Conservation (phyloP, 2,797 vertebrate genomes). For the Eutrigla gurnardus region DNA sequence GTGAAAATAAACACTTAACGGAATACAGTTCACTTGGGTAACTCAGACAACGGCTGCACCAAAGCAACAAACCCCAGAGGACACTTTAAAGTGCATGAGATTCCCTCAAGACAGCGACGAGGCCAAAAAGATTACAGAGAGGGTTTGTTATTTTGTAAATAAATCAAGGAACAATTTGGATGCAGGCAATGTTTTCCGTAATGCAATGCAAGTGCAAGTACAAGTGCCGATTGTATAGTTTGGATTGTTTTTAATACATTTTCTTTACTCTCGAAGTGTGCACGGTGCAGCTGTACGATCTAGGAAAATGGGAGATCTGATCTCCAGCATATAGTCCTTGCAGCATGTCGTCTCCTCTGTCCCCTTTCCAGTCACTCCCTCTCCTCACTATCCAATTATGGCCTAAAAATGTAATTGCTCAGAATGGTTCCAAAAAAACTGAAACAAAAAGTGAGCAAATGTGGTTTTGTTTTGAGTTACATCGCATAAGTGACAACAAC, state of each 20-base stretch:
- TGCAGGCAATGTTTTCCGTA: no score
- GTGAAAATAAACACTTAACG: not conserved
- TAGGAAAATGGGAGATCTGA: not conserved
- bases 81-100: not conserved
- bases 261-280: not conserved
- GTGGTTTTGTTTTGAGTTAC: not conserved
- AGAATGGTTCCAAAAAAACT: no score
- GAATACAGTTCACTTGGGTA: not conserved
- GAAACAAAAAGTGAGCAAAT: not conserved
- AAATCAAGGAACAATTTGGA: no score
- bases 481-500: conserved; percentile 6
- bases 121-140: not conserved
- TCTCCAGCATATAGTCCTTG: no score
- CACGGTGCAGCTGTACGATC: not conserved
- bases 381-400: no score
- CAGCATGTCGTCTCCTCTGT: no score
- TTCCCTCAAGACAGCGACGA: not conserved
- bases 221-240: not conserved
- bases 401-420: no score
- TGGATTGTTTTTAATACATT: not conserved
- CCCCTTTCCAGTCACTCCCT: no score
- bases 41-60: not conserved
- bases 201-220: no score
- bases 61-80: not conserved
- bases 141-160: no score